These are phyloP conservation scores for Epirrhoe tristata DNA, from an alignment of 2,888 invertebrate species.

Conservation along the genomic window DNA sequence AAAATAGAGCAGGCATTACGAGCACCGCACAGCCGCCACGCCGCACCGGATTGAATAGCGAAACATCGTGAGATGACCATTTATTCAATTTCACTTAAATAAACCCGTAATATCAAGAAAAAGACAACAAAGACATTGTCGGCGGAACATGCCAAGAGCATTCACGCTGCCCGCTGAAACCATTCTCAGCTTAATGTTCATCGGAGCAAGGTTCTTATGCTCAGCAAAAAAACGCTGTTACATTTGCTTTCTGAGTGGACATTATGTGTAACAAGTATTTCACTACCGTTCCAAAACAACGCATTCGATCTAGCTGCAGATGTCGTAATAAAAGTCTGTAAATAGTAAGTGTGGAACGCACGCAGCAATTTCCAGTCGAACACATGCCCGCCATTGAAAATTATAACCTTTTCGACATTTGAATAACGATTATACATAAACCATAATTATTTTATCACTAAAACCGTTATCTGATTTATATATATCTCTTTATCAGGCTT, in stretches of 20 bases:
- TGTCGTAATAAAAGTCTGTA: conserved; percentile 70
- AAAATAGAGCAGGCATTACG: conserved; percentile 57
- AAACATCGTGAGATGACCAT: conserved; percentile 80
- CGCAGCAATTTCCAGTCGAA: conserved; percentile 39
- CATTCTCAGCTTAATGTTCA: conserved; percentile 59
- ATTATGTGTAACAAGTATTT: conserved; percentile 72
- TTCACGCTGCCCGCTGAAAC: conserved; percentile 43
- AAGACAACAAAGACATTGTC: conserved; percentile 70
- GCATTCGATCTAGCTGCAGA: conserved; percentile 61
- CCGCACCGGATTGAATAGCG: conserved; percentile 74
- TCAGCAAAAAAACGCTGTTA: conserved; percentile 46
- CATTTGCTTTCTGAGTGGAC: conserved; percentile 58
- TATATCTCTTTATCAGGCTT: conserved; percentile 37
- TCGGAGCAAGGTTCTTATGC: conserved; percentile 56
- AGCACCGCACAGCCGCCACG: conserved; percentile 63
- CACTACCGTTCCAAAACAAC: conserved; percentile 72
- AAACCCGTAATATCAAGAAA: conserved; percentile 82
- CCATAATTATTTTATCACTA: conserved; percentile 18
- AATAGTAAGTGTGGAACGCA: conserved; percentile 45
- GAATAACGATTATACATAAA: neutral
- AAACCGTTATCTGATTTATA: conserved; percentile 29
- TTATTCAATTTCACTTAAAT: conserved; percentile 85
- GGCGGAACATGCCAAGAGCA: conserved; percentile 62
- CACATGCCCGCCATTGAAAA: conserved; percentile 3
- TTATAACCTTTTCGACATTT: neutral